These are phyloP conservation scores for Trematocara marginatum DNA, from an alignment of 2,113 vertebrate species.

Conservation along the genomic window DNA sequence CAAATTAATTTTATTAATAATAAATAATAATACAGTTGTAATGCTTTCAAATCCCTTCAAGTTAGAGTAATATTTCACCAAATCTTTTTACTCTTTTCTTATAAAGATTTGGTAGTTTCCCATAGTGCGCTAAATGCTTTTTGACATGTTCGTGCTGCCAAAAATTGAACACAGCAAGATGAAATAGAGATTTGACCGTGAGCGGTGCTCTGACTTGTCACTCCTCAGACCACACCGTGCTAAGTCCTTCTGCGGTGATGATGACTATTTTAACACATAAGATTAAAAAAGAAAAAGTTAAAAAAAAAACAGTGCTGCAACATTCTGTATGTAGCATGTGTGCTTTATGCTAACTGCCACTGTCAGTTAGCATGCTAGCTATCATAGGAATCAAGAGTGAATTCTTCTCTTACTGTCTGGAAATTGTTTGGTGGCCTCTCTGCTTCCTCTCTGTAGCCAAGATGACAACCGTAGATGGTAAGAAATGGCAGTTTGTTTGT, in stretches of 20 bases:
- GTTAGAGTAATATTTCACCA: not conserved
- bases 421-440: not conserved
- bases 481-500: not conserved
- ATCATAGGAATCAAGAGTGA: not conserved
- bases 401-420: not conserved
- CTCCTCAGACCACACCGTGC: fast-evolving
- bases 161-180: not conserved
- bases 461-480: not conserved
- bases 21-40: not conserved
- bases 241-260: not conserved
- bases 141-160: not conserved
- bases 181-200: not conserved
- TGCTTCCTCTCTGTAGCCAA: not conserved
- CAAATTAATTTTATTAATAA: not conserved
- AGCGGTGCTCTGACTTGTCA: not conserved
- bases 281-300: not conserved
- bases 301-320: not conserved
- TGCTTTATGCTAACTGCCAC: not conserved
- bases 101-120: not conserved
- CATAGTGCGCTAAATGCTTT: not conserved
- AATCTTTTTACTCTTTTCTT: not conserved
- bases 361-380: not conserved
- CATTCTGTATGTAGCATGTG: not conserved
- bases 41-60: not conserved
- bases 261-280: not conserved